phyloP scores from a whole-genome alignment of 2,113 vertebrate genomes.

The Atherinomorus stipes region DNA sequence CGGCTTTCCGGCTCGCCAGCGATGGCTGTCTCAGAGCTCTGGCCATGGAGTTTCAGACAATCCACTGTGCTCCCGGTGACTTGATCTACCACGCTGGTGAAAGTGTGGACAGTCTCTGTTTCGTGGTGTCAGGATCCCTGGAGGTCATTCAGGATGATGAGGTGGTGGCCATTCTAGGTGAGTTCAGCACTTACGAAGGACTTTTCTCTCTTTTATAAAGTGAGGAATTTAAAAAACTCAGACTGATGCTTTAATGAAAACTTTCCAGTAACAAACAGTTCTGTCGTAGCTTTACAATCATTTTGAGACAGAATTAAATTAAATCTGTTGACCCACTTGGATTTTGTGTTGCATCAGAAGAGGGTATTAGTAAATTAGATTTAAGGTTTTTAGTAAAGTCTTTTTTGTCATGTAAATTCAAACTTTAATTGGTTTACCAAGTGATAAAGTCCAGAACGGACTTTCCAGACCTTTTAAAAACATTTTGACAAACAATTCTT shows the following conservation, averaged over 20 bases:
- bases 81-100: slow-evolving; percentile 98
- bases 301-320: not conserved
- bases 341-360: too few species aligned
- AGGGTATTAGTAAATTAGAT: too few species aligned
- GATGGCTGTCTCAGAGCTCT: slow-evolving; percentile 95
- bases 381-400: too few species aligned
- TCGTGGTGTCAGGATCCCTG: slow-evolving; percentile 97
- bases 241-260: not conserved
- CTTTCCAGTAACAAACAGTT: too few species aligned
- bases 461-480: not conserved
- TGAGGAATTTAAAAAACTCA: not conserved
- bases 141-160: slow-evolving; percentile 99
- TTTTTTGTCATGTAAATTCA: not conserved
- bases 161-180: slow-evolving; percentile 98
- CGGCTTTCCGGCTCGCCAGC: slow-evolving; percentile 94
- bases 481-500: not conserved
- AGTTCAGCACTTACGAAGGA: slow-evolving; percentile 48
- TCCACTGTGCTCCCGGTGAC: slow-evolving; percentile 96
- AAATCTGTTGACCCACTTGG: too few species aligned
- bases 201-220: not conserved
- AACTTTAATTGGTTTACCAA: not conserved
- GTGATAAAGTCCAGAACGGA: not conserved
- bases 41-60: slow-evolving; percentile 99
- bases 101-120: slow-evolving; percentile 98
- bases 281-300: not conserved